Percentiles rank a stretch among this genome's conserved stretches.
phyloP scores from a whole-genome alignment of 1,140 invertebrate species.

The Platorchestia sp. region DNA sequence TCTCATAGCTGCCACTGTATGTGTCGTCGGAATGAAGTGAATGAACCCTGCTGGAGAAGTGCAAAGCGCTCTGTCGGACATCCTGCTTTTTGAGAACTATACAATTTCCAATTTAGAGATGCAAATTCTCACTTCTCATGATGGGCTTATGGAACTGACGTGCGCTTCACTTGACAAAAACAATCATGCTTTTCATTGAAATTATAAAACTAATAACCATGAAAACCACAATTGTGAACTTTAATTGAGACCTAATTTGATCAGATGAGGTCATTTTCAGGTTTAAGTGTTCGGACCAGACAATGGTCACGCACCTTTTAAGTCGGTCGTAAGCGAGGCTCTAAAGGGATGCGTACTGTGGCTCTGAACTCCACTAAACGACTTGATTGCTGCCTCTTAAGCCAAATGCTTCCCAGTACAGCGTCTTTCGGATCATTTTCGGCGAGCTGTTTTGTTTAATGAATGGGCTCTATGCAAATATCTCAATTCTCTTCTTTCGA shows the following conservation, averaged over 20 bases:
- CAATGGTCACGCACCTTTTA: conserved; percentile 28
- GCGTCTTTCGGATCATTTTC: conserved; percentile 6
- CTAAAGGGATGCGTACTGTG: neutral
- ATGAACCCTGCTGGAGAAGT: too few relatives aligned
- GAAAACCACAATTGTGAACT: neutral
- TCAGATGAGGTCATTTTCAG: conserved; percentile 22
- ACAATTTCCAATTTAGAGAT: too few relatives aligned
- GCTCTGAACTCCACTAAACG: conserved; percentile 19
- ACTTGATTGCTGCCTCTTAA: conserved; percentile 38
- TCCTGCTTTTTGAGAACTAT: too few relatives aligned
- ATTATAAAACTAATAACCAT: neutral
- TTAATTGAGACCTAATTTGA: neutral
- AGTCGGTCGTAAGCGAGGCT: neutral
- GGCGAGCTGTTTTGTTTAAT: neutral
- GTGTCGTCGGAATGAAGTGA: too few relatives aligned
- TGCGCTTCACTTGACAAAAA: neutral
- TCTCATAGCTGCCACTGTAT: too few relatives aligned
- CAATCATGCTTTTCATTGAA: neutral
- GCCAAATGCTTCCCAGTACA: neutral
- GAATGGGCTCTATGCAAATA: neutral
- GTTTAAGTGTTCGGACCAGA: neutral
- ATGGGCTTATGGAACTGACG: too few relatives aligned
- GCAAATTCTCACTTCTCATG: too few relatives aligned
- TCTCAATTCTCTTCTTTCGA: neutral
- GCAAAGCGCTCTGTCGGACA: too few relatives aligned